A percentile compares a stretch with the other conserved stretches of the same genome.
Conservation (phyloP, 2,888 invertebrate genomes). For the Lobophora halterata region DNA sequence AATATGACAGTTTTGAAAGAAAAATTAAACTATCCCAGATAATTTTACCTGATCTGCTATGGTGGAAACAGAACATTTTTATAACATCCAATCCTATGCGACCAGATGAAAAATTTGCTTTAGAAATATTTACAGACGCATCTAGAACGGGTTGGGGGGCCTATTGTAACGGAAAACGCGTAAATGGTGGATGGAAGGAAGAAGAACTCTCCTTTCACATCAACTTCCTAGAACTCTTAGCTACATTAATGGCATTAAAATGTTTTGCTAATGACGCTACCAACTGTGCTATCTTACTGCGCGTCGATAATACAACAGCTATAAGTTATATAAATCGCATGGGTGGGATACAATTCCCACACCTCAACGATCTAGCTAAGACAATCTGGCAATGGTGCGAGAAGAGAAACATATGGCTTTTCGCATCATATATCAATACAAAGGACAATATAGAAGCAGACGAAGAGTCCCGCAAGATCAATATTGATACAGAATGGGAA, state of each 20-base stretch:
- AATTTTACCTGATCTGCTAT: not conserved
- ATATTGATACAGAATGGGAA: slow-evolving; percentile 7
- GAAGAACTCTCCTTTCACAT: not conserved
- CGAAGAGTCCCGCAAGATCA: not conserved
- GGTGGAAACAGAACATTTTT: not conserved
- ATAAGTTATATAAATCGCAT: slow-evolving; percentile 21
- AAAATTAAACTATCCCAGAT: not conserved
- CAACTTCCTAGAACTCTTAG: slow-evolving; percentile 13
- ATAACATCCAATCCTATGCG: not conserved
- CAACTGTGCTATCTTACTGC: slow-evolving; percentile 14
- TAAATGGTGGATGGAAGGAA: not conserved
- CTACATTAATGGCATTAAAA: not conserved
- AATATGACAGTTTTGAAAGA: not conserved
- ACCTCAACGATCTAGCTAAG: slow-evolving; percentile 6
- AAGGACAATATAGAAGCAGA: slow-evolving; percentile 6
- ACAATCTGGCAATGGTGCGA: not conserved
- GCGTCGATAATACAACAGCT: slow-evolving; percentile 21
- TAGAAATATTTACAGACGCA: not conserved
- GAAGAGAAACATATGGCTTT: not conserved
- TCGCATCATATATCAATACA: slow-evolving; percentile 1
- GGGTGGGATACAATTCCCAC: slow-evolving; percentile 20
- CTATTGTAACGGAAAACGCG: slow-evolving; percentile 1
- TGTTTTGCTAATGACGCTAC: not conserved
- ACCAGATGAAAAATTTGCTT: not conserved
- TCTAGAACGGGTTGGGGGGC: not conserved